Evolutionary conservation across 2,888 invertebrate genomes (phyloP).

Genomic region (Branchellion lobata): DNA sequence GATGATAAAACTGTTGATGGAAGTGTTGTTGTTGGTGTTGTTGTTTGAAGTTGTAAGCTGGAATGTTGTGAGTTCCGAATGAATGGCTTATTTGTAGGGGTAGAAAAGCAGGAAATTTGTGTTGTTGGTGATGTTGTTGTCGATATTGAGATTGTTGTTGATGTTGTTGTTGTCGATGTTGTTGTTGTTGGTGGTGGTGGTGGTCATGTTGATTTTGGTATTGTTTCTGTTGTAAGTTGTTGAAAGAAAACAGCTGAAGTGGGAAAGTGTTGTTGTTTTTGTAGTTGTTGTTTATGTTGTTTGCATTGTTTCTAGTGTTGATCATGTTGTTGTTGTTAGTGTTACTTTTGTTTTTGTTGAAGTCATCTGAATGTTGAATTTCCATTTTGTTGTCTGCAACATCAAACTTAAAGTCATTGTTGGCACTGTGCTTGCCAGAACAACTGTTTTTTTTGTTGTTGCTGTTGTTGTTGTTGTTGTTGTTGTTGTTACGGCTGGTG

Average conservation of each 20-base stretch:
- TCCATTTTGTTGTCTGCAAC: not conserved
- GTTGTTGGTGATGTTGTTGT: too few relatives aligned
- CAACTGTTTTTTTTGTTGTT: not conserved
- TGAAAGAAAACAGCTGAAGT: too few relatives aligned
- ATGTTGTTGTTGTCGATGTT: too few relatives aligned
- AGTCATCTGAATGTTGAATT: not conserved
- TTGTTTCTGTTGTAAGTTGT: too few relatives aligned
- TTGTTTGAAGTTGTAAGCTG: too few relatives aligned
- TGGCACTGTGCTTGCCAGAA: too few relatives aligned
- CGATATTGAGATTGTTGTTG: too few relatives aligned
- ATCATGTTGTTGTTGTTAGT: conserved; percentile 1
- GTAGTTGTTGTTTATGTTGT: not conserved
- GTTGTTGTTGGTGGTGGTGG: too few relatives aligned
- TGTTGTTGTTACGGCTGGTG: not conserved
- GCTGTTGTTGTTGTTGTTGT: not conserved
- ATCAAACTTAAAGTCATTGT: not conserved
- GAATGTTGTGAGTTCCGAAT: too few relatives aligned
- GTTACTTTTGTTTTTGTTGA: not conserved
- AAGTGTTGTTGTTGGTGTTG: not conserved
- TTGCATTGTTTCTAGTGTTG: not conserved
- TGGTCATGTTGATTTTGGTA: too few relatives aligned
- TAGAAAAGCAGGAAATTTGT: too few relatives aligned
- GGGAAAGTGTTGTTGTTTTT: not conserved
- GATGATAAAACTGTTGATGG: not conserved
- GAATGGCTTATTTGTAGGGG: too few relatives aligned